Base-by-base conservation (phyloP, 2,797 vertebrate species). In the Cyprinodon diabolis region DNA sequence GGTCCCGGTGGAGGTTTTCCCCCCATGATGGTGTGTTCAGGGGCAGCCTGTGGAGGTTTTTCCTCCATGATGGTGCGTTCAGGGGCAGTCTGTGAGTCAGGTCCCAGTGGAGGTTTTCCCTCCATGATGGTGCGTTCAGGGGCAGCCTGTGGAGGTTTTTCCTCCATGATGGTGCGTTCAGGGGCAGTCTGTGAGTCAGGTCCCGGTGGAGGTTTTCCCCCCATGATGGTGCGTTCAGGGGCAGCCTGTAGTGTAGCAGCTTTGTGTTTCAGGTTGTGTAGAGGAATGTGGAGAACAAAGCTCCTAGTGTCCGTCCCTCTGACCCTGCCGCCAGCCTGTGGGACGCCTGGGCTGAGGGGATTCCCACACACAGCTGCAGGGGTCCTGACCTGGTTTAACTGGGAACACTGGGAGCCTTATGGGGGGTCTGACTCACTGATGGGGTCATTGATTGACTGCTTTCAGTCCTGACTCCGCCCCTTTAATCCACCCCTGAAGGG, bases 281-380 rank as follows among this genome's bases (percentile, higher is more conserved):
- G 15, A 76, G 80, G 82, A 87, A 81, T 84, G 82, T 89, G 37
- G 76, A 74, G 69, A 80, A 89, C 86, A 90, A 89, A 88, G 83
- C 48, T 21, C 66, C 83, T 82, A 82, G 80, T 89, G 86, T 87
- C 76, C 54, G 1, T 71, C 63, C 9, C 73, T 75, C 40, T 66
- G 86, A 79, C 82, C 77, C 75, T 45, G 13, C 10, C 74, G 72
- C 72, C 49, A 77, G 84, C 84, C 66, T 0, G 69, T 76, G 84
- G 72, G 82, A 68, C 14, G 43, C 15, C 67, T 1, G 23, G 35
- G 68, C 78, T 0, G 66, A 62, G 80, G 75, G 86, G 84, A 4
- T 80, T 85, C 85, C 81, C 79, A 54, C 71, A 49, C 76, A 0
- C 37, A 76, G 69, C 82, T 17, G 81, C 84, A 86, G 83, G 80